Evolutionary conservation across 1,140 invertebrate species (phyloP).

Genomic region (Aculops lycopersici): DNA sequence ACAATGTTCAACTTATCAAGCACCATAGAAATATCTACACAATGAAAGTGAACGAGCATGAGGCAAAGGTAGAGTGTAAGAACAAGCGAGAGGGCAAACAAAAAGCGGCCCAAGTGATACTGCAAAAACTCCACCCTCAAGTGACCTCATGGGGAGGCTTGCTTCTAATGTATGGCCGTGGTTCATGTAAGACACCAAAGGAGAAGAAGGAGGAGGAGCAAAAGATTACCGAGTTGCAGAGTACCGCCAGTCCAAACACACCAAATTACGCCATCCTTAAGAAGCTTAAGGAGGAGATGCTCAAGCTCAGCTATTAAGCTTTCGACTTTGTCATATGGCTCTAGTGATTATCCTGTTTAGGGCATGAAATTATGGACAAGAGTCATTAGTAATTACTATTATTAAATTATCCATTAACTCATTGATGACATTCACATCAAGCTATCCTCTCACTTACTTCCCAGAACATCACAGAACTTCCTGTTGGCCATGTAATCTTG

Average conservation of each 20-base stretch:
- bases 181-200: slow-evolving; percentile 61
- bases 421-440: too few species aligned
- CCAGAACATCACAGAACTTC: too few species aligned
- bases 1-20: slow-evolving; percentile 52
- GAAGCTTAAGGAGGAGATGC: slow-evolving; percentile 60
- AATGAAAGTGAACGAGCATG: slow-evolving; percentile 73
- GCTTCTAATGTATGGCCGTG: slow-evolving; percentile 59
- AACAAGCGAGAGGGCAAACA: slow-evolving; percentile 96
- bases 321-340: too few species aligned
- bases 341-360: too few species aligned
- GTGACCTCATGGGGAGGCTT: slow-evolving; percentile 78
- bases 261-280: slow-evolving; percentile 73
- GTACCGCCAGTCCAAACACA: slow-evolving; percentile 54
- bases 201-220: slow-evolving; percentile 79
- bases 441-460: too few species aligned
- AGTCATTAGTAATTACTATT: too few species aligned
- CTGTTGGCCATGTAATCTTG: too few species aligned
- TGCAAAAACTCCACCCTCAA: slow-evolving; percentile 58
- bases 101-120: slow-evolving; percentile 64
- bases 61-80: slow-evolving; percentile 30
- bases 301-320: too few species aligned
- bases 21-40: slow-evolving; percentile 74
- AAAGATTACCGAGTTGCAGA: slow-evolving; percentile 62
- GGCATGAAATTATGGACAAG: too few species aligned
- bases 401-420: too few species aligned